A percentile compares a stretch with the other conserved stretches of the same genome.
Evolutionary conservation across 1,140 invertebrate genomes (phyloP).

Genomic region (Drosophila orena): DNA sequence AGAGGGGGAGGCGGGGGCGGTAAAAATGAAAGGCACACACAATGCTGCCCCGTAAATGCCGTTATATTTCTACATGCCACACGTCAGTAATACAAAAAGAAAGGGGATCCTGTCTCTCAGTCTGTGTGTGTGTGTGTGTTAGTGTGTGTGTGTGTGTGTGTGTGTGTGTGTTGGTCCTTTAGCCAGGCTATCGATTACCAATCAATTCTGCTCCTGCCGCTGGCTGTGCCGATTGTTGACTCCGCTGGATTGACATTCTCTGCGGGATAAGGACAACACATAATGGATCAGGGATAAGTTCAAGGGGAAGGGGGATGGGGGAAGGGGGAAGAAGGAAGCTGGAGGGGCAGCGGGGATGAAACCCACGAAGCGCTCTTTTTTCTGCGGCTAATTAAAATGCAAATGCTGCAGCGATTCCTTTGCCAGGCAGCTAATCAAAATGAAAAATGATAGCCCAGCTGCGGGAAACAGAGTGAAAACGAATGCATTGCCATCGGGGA

Average conservation of each 20-base stretch:
- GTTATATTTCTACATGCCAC: constrained; percentile 68
- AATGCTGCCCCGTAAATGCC: constrained; percentile 51
- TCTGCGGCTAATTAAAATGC: constrained; percentile 56
- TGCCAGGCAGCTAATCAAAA: constrained; percentile 41
- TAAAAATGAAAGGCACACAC: constrained; percentile 25
- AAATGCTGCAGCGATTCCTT: constrained; percentile 43
- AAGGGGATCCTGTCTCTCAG: constrained; percentile 5
- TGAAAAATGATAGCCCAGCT: constrained; percentile 26
- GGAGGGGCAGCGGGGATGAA: background rate
- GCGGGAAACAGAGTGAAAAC: background rate
- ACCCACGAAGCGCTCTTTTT: background rate
- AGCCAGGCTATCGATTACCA: constrained; percentile 66
- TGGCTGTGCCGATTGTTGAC: constrained; percentile 65
- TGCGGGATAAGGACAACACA: constrained; percentile 27
- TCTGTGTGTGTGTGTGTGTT: background rate
- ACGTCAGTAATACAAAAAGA: constrained; percentile 46
- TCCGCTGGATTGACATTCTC: constrained; percentile 50
- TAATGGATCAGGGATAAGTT: background rate
- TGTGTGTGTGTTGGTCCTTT: background rate
- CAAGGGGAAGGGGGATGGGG: no score
- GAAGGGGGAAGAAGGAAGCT: no score
- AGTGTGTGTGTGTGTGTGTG: no score
- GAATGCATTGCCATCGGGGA: no score
- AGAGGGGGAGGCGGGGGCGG: background rate
- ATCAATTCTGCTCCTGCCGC: constrained; percentile 56